Evolutionary conservation across 2,888 invertebrate species (phyloP), one percentile per base, ranked within the genome.

Genomic region (Mesochorus sp.): DNA sequence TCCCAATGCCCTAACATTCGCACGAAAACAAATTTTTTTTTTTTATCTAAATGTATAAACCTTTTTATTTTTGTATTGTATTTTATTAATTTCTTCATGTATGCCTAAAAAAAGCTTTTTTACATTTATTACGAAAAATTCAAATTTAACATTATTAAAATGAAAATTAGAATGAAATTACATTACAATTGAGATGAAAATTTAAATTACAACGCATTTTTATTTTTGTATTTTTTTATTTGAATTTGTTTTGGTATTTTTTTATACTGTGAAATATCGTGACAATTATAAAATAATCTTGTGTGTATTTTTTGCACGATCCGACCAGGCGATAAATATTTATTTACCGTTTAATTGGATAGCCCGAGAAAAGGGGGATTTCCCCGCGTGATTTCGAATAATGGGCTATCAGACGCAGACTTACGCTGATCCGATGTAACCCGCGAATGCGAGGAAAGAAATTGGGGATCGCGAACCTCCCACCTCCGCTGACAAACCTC

Each of bases 241-340:
- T n/a, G n/a, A n/a, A n/a, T n/a, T n/a, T n/a, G n/a, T n/a, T n/a
- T n/a, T n/a, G n/a, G n/a, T n/a, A n/a, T n/a, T n/a, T n/a, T n/a
- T 53, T 28, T 10, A 31, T 17, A 53, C 31, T n/a, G n/a, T 17
- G 19, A 14, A 6, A 6, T 37, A 4, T 6, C 1, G 21, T 37
- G 37, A 37, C 37, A 17, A 21, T 37, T 34, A 57, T 37, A 34
- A n/a, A n/a, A n/a, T 19, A 19, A 31, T 21, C 21, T 6, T 26
- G 12, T 19, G 31, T 34, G 19, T 4, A 34, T 57, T 12, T 0
- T n/a, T 14, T 12, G 34, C 3, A 39, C n/a, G n/a, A n/a, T n/a
- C n/a, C n/a, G 8, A 6, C 39, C 4, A n/a, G 8, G 26, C 57
- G 21, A 77, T 77, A 73, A 73, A 77, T 77, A 73, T 73, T 68